A percentile compares a stretch with the other conserved stretches of the same genome.
These are phyloP conservation scores for Plectropomus leopardus DNA, from an alignment of 2,113 vertebrate genomes.

Conservation along the genomic window DNA sequence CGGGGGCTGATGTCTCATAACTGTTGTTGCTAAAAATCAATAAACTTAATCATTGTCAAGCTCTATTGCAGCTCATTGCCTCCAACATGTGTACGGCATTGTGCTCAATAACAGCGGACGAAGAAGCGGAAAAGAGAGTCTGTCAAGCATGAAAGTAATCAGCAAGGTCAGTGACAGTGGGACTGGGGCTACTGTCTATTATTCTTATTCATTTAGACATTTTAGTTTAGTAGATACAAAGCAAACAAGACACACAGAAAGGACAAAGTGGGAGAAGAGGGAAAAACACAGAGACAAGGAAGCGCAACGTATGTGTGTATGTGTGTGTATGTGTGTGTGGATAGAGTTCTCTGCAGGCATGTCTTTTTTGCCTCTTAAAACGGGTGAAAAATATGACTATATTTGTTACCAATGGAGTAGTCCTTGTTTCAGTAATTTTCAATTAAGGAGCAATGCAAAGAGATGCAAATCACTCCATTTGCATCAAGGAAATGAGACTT, in stretches of 20 bases:
- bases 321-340: not conserved
- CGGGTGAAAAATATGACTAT: not conserved
- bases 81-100: slow-evolving; percentile 4
- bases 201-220: slow-evolving; percentile 60
- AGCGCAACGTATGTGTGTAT: not conserved
- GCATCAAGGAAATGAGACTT: slow-evolving; percentile 37
- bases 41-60: slow-evolving; percentile 38
- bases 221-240: slow-evolving; percentile 51
- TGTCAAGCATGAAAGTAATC: slow-evolving; percentile 70
- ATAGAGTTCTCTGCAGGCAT: slow-evolving; percentile 12
- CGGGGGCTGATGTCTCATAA: slow-evolving; percentile 3
- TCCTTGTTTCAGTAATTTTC: slow-evolving; percentile 58
- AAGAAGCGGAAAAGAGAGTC: slow-evolving; percentile 43
- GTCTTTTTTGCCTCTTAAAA: slow-evolving; percentile 23
- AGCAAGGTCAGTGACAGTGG: slow-evolving; percentile 61
- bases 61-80: slow-evolving; percentile 26
- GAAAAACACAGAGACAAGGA: not conserved
- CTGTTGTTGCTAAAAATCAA: slow-evolving; percentile 53
- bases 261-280: slow-evolving; percentile 27
- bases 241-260: slow-evolving; percentile 54
- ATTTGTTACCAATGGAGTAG: slow-evolving; percentile 35
- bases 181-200: slow-evolving; percentile 53
- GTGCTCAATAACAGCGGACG: slow-evolving; percentile 31
- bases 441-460: slow-evolving; percentile 34
- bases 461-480: slow-evolving; percentile 26